Conservation (phyloP, 1,140 invertebrate species). For the Dreissena rostriformis region DNA sequence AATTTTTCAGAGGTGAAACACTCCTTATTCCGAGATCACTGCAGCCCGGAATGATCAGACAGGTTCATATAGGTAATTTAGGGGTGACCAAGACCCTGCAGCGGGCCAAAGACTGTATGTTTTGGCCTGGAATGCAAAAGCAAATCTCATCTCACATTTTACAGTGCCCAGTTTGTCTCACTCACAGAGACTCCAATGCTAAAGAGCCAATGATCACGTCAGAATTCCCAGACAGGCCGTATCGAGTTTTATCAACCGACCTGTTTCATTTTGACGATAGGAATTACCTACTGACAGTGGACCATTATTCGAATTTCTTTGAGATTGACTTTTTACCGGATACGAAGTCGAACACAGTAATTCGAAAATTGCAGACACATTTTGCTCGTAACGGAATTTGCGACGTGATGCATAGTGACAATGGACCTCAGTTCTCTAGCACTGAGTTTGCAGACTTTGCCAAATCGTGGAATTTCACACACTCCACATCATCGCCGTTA, state of each 20-base stretch:
- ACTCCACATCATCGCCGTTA: constrained; percentile 12
- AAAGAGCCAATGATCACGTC: too few relatives aligned
- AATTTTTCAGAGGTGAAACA: background rate
- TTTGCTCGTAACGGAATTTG: background rate
- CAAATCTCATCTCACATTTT: background rate
- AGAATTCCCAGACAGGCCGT: background rate
- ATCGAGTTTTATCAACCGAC: background rate
- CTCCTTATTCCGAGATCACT: too few relatives aligned
- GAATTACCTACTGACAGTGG: background rate
- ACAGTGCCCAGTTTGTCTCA: background rate
- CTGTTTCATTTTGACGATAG: constrained; percentile 2
- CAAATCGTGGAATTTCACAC: constrained; percentile 5
- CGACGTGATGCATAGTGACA: constrained; percentile 2
- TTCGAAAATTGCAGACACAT: background rate
- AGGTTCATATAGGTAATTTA: background rate
- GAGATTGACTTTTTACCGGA: background rate
- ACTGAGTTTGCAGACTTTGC: constrained; percentile 11
- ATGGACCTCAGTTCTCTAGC: constrained; percentile 16
- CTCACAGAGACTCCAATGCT: background rate
- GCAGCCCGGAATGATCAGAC: background rate
- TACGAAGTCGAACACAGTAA: background rate
- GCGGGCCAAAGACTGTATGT: background rate
- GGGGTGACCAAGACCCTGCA: background rate
- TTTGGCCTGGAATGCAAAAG: too few relatives aligned
- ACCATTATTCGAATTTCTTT: constrained; percentile 5